phyloP scores from a whole-genome alignment of 2,797 vertebrate genomes.

The Sebastes jordani region DNA sequence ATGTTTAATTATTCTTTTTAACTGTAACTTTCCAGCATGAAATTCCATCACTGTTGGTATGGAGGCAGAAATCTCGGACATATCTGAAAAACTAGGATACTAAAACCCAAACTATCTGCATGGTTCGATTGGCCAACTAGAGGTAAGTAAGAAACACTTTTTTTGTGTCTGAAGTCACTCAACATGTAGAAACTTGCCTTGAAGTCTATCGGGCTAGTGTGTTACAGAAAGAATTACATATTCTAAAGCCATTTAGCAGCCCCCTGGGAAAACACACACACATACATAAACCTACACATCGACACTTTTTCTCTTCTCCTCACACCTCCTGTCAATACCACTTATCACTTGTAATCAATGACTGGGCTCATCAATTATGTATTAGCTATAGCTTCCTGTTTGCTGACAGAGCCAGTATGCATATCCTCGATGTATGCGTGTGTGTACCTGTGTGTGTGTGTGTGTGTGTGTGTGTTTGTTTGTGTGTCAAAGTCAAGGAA shows the following conservation, averaged over 20 bases:
- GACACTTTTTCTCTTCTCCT: slow-evolving; percentile 59
- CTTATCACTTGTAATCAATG: slow-evolving; percentile 77
- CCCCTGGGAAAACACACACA: slow-evolving; percentile 42
- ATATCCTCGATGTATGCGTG: not conserved
- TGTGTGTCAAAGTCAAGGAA: not conserved
- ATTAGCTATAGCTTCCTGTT: slow-evolving; percentile 64
- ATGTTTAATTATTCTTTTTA: not conserved
- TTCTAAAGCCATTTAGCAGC: slow-evolving; percentile 33
- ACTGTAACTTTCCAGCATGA: not conserved
- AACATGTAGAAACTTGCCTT: not conserved
- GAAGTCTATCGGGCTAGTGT: slow-evolving; percentile 28
- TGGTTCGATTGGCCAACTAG: not conserved
- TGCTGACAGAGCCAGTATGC: slow-evolving; percentile 62
- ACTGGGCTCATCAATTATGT: slow-evolving; percentile 71
- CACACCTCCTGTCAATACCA: slow-evolving; percentile 75
- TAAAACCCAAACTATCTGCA: not conserved
- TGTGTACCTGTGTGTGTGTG: not conserved
- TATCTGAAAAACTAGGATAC: not conserved
- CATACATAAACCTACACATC: slow-evolving; percentile 46
- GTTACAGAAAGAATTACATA: slow-evolving; percentile 34
- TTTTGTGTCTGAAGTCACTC: not conserved
- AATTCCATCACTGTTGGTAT: not conserved
- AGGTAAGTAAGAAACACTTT: not conserved
- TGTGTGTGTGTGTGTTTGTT: not conserved
- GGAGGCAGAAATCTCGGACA: not conserved